Evolutionary conservation across 1,140 invertebrate genomes (phyloP).

Genomic region (Drosophila sulfurigaster): DNA sequence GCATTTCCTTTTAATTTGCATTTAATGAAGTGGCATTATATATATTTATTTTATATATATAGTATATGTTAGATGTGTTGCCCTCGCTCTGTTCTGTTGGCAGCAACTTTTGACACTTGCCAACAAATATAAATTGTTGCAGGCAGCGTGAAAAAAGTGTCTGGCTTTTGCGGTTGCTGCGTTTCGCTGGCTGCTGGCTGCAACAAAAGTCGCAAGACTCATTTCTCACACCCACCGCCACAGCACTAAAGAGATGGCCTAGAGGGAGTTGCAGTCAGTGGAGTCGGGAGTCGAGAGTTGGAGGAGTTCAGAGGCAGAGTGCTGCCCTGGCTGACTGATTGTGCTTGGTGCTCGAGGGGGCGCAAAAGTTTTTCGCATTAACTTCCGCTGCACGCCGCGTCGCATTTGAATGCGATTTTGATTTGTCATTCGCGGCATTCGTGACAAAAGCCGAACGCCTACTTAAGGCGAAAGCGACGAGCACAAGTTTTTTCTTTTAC

Average conservation of each 20-base stretch:
- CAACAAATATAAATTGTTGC: slow-evolving; percentile 76
- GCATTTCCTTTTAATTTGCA: slow-evolving; percentile 57
- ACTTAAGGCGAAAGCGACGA: slow-evolving; percentile 41
- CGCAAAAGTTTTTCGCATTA: slow-evolving; percentile 81
- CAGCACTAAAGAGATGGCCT: slow-evolving; percentile 32
- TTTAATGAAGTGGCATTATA: slow-evolving; percentile 50
- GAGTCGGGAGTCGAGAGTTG: neutral
- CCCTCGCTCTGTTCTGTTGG: slow-evolving; percentile 1
- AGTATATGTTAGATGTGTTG: slow-evolving; percentile 14
- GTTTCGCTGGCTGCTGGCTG: slow-evolving; percentile 17
- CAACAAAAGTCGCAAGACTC: slow-evolving; percentile 71
- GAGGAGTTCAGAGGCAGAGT: neutral
- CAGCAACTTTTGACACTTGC: slow-evolving; percentile 70
- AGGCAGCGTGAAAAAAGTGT: slow-evolving; percentile 74
- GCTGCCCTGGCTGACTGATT: slow-evolving; percentile 68
- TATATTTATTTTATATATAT: neutral
- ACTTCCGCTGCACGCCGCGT: slow-evolving; percentile 80
- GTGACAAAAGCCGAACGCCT: slow-evolving; percentile 78
- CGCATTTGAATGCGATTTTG: slow-evolving; percentile 82
- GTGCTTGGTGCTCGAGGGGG: slow-evolving; percentile 49
- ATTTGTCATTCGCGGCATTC: slow-evolving; percentile 78
- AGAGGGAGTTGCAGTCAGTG: neutral
- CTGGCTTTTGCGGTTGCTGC: slow-evolving; percentile 66
- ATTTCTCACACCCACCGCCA: slow-evolving; percentile 63
- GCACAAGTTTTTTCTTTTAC: slow-evolving; percentile 62